Base-by-base conservation (phyloP, 2,888 invertebrate genomes). In the Lasioglossum lativentre region DNA sequence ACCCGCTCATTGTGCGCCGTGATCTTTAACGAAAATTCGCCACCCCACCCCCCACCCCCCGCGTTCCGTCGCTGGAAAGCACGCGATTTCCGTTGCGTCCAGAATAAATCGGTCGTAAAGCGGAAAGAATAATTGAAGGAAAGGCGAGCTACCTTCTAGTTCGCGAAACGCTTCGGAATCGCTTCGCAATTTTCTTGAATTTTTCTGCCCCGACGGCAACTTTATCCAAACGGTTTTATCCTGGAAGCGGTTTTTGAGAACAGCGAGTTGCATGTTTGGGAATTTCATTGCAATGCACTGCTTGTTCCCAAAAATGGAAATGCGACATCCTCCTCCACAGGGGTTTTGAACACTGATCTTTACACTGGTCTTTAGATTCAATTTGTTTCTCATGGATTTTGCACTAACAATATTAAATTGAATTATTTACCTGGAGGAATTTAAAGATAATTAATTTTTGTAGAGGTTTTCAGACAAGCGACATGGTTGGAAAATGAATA, bases 1-100 rank as follows among this genome's bases (percentile, higher is more conserved):
- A 78, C 86, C 40, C 59, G 56, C 42, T 78, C 80, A 86, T 86
- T 86, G 86, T 87, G n/a, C 86, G 83, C 80, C 59, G n/a, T 72
- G 75, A 81, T 87, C 81, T 81, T 83, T 80, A 63, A 75, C 78
- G 80, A 87, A 87, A 86, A 81, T 83, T 86, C 52, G 40, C 59
- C 8, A 8, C 34, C 34, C 30, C 3, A 2, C 59, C 8, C 59
- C 1, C 2, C 34, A 0, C 10, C 66, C 8, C 8, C 3, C 23
- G 34, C 23, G 8, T 66, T 10, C 0, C 34, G 8, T 16, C 34
- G 34, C 6, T 68, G 23, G 3, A 23, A 68, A 68, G 34, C 19
- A 38, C 27, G 45, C n/a, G 40, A 34, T 72, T 83, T 73, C 47
- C 77, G 68, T 74, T 74, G 78, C 40, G 78, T 78, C 73, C 47